Percentiles rank a stretch among this genome's conserved stretches.
phyloP scores from a whole-genome alignment of 2,888 invertebrate genomes.

The Onthophagus sagittarius region DNA sequence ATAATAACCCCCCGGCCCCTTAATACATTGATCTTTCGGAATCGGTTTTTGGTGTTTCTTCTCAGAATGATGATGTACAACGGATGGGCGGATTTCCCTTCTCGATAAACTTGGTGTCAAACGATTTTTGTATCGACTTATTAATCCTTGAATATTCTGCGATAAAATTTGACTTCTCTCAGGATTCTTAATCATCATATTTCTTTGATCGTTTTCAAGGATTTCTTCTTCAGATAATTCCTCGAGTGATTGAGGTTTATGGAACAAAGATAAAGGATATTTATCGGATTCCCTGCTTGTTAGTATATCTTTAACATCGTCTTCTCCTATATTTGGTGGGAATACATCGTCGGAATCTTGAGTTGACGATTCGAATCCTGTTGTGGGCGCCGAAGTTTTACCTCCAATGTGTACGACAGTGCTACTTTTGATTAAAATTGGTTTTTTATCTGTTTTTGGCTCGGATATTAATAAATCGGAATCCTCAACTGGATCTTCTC shows the following conservation, averaged over 20 bases:
- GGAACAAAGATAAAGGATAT: not conserved
- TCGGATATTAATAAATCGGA: not conserved
- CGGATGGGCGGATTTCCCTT: not conserved
- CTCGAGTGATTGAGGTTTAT: not conserved
- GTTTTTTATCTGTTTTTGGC: not conserved
- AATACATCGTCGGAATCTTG: constrained; percentile 2
- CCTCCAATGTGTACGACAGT: constrained; percentile 1
- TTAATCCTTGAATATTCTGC: not conserved
- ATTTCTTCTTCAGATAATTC: constrained; percentile 8
- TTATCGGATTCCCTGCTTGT: not conserved
- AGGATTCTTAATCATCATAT: not conserved
- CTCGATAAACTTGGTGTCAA: not conserved
- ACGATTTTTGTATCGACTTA: not conserved
- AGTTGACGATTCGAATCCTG: not conserved
- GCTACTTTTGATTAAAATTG: constrained; percentile 3
- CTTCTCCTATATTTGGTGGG: not conserved
- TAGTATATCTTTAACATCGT: not conserved
- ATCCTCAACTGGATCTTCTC: not conserved
- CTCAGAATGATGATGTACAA: not conserved
- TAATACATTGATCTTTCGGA: constrained; percentile 8
- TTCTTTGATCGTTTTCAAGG: not conserved
- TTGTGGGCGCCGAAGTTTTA: not conserved
- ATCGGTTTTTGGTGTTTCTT: constrained; percentile 1
- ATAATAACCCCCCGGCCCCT: not conserved
- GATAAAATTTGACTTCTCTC: not conserved